A percentile compares a stretch with the other conserved stretches of the same genome.
Evolutionary conservation across 2,113 vertebrate genomes (phyloP).

Genomic region (Sinocyclocheilus anophthalmus): DNA sequence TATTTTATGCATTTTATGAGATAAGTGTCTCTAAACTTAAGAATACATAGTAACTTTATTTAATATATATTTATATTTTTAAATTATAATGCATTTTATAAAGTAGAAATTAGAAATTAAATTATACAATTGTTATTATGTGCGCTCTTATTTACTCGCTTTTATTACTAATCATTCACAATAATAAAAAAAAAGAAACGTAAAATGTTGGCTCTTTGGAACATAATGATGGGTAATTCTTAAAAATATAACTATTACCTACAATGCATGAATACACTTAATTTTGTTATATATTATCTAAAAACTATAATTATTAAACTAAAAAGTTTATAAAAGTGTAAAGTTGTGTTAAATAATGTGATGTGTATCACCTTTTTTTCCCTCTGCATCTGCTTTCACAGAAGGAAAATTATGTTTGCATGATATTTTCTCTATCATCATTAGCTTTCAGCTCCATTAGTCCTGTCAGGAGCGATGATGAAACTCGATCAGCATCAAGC

Average conservation of each 20-base stretch:
- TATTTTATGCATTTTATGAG: too few species aligned
- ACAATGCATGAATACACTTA: not conserved
- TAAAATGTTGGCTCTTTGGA: not conserved
- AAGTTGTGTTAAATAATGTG: not conserved
- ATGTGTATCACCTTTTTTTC: not conserved
- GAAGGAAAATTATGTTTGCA: slow-evolving; percentile 2
- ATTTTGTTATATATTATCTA: not conserved
- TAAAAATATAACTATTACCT: not conserved
- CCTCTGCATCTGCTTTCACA: slow-evolving; percentile 1
- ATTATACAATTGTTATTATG: not conserved
- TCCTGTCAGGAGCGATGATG: slow-evolving; percentile 4
- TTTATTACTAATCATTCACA: not conserved
- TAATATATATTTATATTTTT: not conserved
- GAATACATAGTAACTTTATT: not conserved
- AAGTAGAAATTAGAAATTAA: not conserved
- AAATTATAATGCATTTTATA: not conserved
- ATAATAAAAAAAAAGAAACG: not conserved
- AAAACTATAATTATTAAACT: not conserved
- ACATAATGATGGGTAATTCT: not conserved
- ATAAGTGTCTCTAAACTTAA: too few species aligned
- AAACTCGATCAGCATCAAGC: slow-evolving; percentile 11
- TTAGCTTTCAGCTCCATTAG: slow-evolving; percentile 32
- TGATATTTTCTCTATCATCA: slow-evolving; percentile 23
- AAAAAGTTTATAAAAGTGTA: not conserved
- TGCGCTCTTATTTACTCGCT: not conserved